Conservation (phyloP, 2,113 vertebrate species). For the Centropristis striata region DNA sequence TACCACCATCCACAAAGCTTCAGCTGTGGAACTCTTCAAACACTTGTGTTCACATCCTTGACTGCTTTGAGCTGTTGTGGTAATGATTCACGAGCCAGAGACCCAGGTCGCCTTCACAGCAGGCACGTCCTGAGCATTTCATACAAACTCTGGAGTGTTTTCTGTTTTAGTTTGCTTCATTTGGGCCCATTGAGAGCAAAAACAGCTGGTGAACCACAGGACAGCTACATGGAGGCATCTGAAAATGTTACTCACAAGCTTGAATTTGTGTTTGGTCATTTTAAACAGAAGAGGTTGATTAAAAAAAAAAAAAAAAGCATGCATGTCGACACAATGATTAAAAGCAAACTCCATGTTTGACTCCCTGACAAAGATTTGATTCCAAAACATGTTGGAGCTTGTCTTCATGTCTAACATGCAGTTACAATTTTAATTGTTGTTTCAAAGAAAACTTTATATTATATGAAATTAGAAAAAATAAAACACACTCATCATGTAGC, state of each 20-base stretch:
- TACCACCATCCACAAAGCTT: slow-evolving; percentile 19
- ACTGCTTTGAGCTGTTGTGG: slow-evolving; percentile 36
- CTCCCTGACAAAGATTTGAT: too few species aligned
- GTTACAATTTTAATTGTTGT: too few species aligned
- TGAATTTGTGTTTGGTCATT: background rate
- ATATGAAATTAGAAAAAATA: too few species aligned
- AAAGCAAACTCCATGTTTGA: too few species aligned
- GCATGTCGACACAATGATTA: too few species aligned
- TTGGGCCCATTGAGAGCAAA: background rate
- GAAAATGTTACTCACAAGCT: background rate
- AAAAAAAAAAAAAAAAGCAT: too few species aligned
- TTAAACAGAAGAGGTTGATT: background rate
- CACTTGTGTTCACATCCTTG: slow-evolving; percentile 2
- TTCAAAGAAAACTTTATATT: too few species aligned
- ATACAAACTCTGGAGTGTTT: slow-evolving; percentile 24
- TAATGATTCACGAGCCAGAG: slow-evolving; percentile 35
- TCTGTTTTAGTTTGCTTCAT: slow-evolving; percentile 15
- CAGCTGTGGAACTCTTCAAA: slow-evolving; percentile 32
- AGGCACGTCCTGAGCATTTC: slow-evolving; percentile 15
- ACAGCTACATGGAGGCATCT: background rate
- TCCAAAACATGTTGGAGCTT: too few species aligned
- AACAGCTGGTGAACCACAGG: slow-evolving; percentile 17
- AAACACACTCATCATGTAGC: too few species aligned
- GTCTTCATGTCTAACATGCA: too few species aligned
- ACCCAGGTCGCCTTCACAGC: slow-evolving; percentile 10